These are phyloP conservation scores for Apolygus lucorum DNA, from an alignment of 1,140 invertebrate species.

Conservation along the genomic window DNA sequence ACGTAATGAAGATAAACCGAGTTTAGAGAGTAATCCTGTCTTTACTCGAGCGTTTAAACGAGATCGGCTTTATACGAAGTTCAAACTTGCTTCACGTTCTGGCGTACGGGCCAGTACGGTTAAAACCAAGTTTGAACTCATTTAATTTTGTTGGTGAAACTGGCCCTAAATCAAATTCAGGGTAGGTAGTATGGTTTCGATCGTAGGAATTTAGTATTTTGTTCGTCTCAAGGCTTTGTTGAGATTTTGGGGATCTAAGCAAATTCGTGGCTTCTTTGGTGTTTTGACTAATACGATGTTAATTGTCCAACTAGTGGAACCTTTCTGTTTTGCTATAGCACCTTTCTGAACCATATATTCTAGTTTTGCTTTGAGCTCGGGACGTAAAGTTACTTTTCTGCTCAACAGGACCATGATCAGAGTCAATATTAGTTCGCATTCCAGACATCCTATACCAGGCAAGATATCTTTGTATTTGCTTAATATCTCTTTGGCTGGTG, in stretches of 20 bases:
- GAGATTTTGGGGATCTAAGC: not conserved
- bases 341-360: not conserved
- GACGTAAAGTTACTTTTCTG: not conserved
- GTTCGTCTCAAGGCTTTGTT: not conserved
- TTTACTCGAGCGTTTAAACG: no score
- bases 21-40: no score
- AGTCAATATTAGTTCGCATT: not conserved
- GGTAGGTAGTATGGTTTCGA: not conserved
- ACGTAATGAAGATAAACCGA: no score
- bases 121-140: no score
- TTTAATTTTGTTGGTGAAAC: no score
- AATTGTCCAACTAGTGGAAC: not conserved
- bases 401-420: not conserved
- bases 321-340: not conserved
- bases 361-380: not conserved
- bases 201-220: not conserved
- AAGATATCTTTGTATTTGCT: no score
- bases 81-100: no score
- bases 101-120: no score
- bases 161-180: no score
- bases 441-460: not conserved
- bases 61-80: no score
- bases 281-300: no score
- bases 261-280: no score
- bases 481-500: not conserved